Base-by-base conservation (phyloP, 2,113 vertebrate genomes). In the Lepisosteus oculatus region DNA sequence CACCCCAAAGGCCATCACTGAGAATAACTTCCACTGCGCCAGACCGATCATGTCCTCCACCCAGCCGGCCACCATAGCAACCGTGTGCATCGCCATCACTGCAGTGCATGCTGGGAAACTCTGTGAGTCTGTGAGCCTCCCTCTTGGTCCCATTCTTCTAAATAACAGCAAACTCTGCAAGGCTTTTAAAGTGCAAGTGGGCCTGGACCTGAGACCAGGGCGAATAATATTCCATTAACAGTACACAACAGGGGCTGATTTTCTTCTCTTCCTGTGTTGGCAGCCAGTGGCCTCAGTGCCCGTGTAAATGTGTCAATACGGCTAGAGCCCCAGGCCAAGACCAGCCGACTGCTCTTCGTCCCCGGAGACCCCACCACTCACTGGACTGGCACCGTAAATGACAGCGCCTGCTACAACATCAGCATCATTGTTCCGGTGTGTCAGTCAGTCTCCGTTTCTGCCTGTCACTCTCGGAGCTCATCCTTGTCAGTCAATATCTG, bases 21-120 rank as follows among this genome's bases (percentile, higher is more conserved):
- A 78, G 68, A 17, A 72, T 13, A 12, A 8, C 47, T 83, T 83
- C 70, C 82, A 83, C 68, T 83, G 82, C 56, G 79, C 78, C 0
- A 43, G 29, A 45, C 62, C 63, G 43, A 9, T n/a, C 0, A 62
- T 45, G 6, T 44, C 63, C 43, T 69, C 74, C 67, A 68, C 55
- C 2, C 74, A 64, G 14, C 4, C 69, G 1, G 69, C 78, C 6
- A 59, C 74, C 55, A 70, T 51, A 3, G 71, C 59, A 4, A 72
- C 42, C 1, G 15, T 81, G 9, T 83, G 82, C 64, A 47, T 81
- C 9, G 69, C 68, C 1, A 13, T 80, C 3, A 15, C 41, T 9
- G 61, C 61, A 12, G 47, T 79, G 29, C 65, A 69, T 13, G 75
- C 11, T 17, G 82, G 82, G 61, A 68, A 29, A 68, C 12, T 64